phyloP scores from a whole-genome alignment of 2,113 vertebrate genomes.

The Cebus imitator region DNA sequence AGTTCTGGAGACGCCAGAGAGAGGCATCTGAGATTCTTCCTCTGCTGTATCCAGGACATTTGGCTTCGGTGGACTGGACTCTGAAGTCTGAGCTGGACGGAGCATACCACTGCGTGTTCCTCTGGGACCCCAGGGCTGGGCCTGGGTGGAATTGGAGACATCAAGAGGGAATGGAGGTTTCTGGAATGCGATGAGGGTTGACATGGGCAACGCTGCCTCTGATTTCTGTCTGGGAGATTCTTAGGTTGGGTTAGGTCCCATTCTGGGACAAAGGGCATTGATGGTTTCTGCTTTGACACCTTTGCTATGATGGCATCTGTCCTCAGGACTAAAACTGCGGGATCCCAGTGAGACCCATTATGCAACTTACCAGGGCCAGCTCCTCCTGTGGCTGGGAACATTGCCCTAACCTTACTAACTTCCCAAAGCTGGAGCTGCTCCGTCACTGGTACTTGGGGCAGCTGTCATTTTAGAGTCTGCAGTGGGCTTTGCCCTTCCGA shows the following conservation, averaged over 20 bases:
- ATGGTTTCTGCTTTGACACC: not conserved
- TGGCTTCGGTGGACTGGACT: not conserved
- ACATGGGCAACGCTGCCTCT: too few species aligned
- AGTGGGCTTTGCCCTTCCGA: not conserved
- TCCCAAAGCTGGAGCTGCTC: not conserved
- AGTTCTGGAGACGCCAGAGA: not conserved
- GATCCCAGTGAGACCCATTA: not conserved
- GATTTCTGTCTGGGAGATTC: not conserved
- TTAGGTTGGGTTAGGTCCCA: not conserved
- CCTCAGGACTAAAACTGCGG: not conserved
- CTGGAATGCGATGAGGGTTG: not conserved
- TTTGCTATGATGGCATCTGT: not conserved
- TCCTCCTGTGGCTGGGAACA: not conserved
- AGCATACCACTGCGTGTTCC: not conserved
- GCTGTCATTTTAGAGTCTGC: not conserved
- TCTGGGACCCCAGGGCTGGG: too few species aligned
- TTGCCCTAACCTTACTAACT: not conserved
- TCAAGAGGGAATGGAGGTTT: not conserved
- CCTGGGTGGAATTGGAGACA: not conserved
- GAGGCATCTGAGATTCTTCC: not conserved
- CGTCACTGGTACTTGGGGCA: not conserved
- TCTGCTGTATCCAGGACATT: not conserved
- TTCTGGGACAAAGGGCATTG: not conserved
- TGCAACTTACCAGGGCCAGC: accelerated
- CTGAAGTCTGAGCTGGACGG: not conserved